Evolutionary conservation across 1,140 invertebrate genomes (phyloP).

Genomic region (Monochamus saltuarius): DNA sequence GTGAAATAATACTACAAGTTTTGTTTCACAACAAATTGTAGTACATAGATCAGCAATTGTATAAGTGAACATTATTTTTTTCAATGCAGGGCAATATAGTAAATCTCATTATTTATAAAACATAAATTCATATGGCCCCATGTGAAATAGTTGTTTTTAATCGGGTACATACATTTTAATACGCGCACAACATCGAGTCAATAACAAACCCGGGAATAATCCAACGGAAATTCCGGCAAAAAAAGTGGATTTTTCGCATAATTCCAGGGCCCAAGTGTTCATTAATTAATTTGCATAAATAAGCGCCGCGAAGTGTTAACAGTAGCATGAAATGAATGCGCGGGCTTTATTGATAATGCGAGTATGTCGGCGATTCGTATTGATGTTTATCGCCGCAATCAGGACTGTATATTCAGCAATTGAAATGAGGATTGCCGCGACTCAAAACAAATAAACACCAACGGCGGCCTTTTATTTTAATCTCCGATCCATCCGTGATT

Average conservation of each 20-base stretch:
- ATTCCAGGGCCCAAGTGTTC: conserved; percentile 6
- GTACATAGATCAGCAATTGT: too few species aligned
- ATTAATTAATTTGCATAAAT: conserved; percentile 23
- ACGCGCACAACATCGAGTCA: too few species aligned
- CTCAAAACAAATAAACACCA: conserved; percentile 16
- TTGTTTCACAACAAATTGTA: too few species aligned
- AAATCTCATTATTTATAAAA: too few species aligned
- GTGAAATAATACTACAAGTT: too few species aligned
- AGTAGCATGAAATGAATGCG: conserved; percentile 12
- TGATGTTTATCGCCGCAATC: conserved; percentile 13
- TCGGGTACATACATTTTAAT: too few species aligned
- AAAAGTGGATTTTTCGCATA: conserved; percentile 15
- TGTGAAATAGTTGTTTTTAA: too few species aligned
- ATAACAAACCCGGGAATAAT: conserved; percentile 2
- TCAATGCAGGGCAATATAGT: too few species aligned
- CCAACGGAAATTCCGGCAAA: conserved; percentile 10
- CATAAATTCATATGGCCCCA: too few species aligned
- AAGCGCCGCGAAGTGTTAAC: conserved; percentile 17
- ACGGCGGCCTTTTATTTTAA: conserved; percentile 6
- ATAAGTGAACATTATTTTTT: too few species aligned
- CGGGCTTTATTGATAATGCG: conserved; percentile 17
- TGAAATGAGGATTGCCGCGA: conserved; percentile 11
- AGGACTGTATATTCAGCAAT: conserved; percentile 18
- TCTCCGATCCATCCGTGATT: too few species aligned
- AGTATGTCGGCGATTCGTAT: too few species aligned